phyloP scores from a whole-genome alignment of 2,797 vertebrate genomes.

The Sciurus carolinensis region DNA sequence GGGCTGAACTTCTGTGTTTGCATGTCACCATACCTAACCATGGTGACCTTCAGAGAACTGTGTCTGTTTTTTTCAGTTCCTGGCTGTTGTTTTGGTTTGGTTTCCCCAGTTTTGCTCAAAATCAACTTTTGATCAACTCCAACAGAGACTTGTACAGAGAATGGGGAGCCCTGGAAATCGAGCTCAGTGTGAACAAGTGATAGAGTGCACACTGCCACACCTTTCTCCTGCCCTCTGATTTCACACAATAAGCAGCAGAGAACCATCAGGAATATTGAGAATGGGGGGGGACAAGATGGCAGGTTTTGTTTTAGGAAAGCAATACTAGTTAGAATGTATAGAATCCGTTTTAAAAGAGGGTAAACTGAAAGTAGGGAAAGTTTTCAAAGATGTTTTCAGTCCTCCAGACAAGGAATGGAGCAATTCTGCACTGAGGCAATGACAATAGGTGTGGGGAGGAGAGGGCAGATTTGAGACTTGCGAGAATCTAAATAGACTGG shows the following conservation, averaged over 20 bases:
- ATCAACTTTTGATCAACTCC: not conserved
- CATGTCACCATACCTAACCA: not conserved
- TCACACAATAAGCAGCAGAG: not conserved
- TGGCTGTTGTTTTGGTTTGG: not conserved
- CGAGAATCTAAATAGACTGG: not conserved
- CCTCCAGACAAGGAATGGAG: not conserved
- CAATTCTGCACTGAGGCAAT: not conserved
- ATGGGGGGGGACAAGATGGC: not conserved
- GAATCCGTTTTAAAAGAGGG: not conserved
- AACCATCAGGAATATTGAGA: not conserved
- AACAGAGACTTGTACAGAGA: not conserved
- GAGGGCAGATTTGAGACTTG: not conserved
- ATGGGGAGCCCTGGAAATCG: not conserved
- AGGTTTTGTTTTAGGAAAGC: not conserved
- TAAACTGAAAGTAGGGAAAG: not conserved
- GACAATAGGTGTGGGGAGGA: not conserved
- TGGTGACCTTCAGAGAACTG: not conserved
- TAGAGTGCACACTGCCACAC: fast-evolving
- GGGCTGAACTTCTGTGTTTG: not conserved
- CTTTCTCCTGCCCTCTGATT: not conserved
- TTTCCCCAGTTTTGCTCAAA: not conserved
- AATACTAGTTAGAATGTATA: not conserved
- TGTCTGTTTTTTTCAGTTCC: not conserved
- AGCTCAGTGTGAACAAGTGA: not conserved
- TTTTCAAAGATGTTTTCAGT: not conserved